These are phyloP conservation scores for Artemia franciscana DNA, from an alignment of 1,140 invertebrate species.

Conservation along the genomic window DNA sequence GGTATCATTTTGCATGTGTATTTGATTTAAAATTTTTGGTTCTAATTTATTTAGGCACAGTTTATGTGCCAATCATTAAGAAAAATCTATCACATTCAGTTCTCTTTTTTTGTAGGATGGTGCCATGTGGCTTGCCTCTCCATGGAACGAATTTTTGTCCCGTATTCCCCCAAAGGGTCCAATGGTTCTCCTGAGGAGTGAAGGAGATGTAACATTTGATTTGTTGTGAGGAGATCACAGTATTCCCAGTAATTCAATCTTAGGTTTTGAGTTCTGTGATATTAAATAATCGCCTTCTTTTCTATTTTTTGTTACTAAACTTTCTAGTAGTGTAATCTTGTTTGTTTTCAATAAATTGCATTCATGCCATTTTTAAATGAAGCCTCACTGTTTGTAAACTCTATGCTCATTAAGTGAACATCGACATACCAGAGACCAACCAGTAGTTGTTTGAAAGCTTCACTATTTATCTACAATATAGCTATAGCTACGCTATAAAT, in stretches of 20 bases:
- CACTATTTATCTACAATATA: too few species aligned
- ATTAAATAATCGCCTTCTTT: too few species aligned
- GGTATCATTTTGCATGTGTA: neutral
- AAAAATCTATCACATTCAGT: neutral
- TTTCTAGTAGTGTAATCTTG: too few species aligned
- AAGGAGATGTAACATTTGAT: neutral
- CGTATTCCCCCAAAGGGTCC: neutral
- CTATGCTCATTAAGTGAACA: too few species aligned
- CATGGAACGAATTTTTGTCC: neutral
- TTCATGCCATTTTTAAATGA: too few species aligned
- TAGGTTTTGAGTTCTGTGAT: too few species aligned
- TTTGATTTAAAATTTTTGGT: neutral
- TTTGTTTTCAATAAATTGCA: too few species aligned
- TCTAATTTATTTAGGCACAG: neutral
- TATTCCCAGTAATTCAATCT: neutral
- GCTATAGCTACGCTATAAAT: too few species aligned
- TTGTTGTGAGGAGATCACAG: neutral
- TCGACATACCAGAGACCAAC: too few species aligned
- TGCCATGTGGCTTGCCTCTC: neutral
- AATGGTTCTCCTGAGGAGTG: neutral
- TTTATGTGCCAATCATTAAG: neutral
- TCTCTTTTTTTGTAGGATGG: neutral
- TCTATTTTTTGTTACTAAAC: too few species aligned
- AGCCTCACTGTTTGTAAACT: too few species aligned
- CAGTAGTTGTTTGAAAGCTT: too few species aligned